phyloP scores from a whole-genome alignment of 2,797 vertebrate species.

The Syndactyla subalaris region DNA sequence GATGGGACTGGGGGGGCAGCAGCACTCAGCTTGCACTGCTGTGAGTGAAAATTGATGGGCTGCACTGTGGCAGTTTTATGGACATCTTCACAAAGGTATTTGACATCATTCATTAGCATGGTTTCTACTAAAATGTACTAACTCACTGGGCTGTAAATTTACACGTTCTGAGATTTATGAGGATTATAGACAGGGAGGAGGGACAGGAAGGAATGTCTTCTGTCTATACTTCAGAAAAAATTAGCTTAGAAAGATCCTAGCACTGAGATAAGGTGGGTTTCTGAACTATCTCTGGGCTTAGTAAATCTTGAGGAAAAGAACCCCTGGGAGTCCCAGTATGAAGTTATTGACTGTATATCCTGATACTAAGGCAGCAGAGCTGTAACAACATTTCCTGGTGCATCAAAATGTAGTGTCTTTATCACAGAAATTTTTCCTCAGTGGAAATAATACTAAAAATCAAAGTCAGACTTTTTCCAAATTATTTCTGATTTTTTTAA shows the following conservation, averaged over 20 bases:
- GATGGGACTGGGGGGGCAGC: neutral
- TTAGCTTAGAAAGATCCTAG: neutral
- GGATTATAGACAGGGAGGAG: neutral
- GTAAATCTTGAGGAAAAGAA: neutral
- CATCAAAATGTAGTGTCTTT: neutral
- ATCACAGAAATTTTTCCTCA: neutral
- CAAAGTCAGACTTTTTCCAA: neutral
- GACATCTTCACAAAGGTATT: slow-evolving; percentile 34
- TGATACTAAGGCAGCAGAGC: neutral
- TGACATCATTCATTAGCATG: slow-evolving; percentile 3
- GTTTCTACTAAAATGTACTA: slow-evolving; percentile 23
- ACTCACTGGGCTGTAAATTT: slow-evolving; percentile 3
- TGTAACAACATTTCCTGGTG: neutral
- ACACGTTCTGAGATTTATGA: neutral
- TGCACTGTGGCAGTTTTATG: neutral
- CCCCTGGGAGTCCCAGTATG: neutral
- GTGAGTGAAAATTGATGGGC: neutral
- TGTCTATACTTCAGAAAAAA: neutral
- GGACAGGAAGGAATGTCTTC: neutral
- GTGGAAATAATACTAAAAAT: neutral
- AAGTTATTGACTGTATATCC: neutral
- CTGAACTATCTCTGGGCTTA: neutral
- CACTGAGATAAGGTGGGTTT: neutral
- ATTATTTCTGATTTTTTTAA: neutral
- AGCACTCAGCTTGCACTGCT: neutral